Conservation (phyloP, 2,797 vertebrate species). For the Pseudochaenichthys georgianus region DNA sequence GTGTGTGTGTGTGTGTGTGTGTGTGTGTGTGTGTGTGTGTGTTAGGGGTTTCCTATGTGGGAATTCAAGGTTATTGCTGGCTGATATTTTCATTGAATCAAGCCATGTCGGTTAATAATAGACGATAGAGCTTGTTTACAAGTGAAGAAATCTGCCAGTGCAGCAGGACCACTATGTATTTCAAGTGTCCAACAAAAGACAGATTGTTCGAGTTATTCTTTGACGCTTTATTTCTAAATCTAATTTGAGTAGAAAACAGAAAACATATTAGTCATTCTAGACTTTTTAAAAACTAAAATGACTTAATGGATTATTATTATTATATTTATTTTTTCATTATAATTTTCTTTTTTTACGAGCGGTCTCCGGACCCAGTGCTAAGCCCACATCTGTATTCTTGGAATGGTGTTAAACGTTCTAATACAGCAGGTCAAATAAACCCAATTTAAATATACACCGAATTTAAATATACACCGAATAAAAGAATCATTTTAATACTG, state of each 20-base stretch:
- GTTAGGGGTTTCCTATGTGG: slow-evolving; percentile 17
- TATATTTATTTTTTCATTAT: no score
- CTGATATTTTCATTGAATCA: slow-evolving; percentile 54
- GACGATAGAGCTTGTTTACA: slow-evolving; percentile 36
- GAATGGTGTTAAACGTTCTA: not conserved
- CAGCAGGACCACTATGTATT: not conserved
- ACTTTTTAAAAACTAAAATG: not conserved
- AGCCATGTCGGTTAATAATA: slow-evolving; percentile 45
- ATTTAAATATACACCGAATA: not conserved
- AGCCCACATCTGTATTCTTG: not conserved
- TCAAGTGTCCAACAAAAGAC: not conserved
- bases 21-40: slow-evolving; percentile 9
- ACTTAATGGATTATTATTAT: no score
- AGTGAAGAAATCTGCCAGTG: slow-evolving; percentile 15
- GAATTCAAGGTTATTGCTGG: slow-evolving; percentile 39
- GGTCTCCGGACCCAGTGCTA: not conserved
- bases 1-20: slow-evolving; percentile 37
- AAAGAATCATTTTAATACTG: not conserved
- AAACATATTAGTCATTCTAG: not conserved
- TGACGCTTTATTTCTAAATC: not conserved
- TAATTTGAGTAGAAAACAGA: not conserved
- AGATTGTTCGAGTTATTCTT: not conserved
- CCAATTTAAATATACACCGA: no score
- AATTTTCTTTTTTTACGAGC: not conserved
- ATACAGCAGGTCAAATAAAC: not conserved